Percentiles rank a stretch among this genome's conserved stretches.
Conservation (phyloP, 2,113 vertebrate species). For the Bettongia penicillata region DNA sequence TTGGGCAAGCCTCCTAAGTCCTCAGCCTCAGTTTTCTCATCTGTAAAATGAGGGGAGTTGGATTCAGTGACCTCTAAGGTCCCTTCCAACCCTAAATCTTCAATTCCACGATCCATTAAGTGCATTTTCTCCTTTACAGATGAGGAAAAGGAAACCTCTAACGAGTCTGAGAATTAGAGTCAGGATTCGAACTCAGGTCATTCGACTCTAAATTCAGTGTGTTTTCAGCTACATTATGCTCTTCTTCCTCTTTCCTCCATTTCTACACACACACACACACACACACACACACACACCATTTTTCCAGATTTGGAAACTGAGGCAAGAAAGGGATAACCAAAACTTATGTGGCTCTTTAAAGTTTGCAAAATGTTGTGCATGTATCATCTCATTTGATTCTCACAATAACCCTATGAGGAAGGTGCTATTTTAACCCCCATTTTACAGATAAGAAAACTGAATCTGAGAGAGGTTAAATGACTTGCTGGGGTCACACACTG, state of each 20-base stretch:
- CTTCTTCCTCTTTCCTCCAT: background rate
- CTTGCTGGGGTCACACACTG: background rate
- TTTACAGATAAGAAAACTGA: constrained; percentile 13
- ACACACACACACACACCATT: background rate
- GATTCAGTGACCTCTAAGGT: background rate
- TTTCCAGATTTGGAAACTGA: background rate
- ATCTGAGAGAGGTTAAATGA: background rate
- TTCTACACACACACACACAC: no score
- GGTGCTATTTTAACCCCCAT: background rate
- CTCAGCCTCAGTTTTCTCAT: background rate
- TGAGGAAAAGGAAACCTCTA: background rate
- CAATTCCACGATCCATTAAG: background rate
- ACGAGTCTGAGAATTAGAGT: background rate
- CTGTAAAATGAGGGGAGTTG: background rate
- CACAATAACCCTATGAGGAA: background rate
- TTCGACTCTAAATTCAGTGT: background rate
- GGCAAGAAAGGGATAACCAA: background rate
- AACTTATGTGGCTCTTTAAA: background rate
- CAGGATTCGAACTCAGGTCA: background rate
- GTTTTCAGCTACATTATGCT: background rate
- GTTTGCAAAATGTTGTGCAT: background rate
- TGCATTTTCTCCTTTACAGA: background rate
- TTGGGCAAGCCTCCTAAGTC: background rate
- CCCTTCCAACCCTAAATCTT: background rate
- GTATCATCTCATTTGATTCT: background rate